Evolutionary conservation across 1,140 invertebrate genomes (phyloP).

Genomic region (Lepidurus couesii): DNA sequence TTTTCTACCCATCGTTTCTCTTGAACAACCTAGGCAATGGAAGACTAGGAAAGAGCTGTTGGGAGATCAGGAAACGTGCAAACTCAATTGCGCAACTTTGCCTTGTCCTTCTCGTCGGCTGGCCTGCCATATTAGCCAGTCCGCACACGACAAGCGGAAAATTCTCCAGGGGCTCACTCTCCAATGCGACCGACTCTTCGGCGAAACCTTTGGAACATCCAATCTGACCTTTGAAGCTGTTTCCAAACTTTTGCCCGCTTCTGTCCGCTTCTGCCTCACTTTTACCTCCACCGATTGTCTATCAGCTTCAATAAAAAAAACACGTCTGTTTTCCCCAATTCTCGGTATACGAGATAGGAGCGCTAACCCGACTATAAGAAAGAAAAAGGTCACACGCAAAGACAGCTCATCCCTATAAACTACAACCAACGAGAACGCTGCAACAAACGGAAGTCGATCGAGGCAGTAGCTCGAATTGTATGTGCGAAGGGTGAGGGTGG

Average conservation of each 20-base stretch:
- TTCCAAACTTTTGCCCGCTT: background rate
- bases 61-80: background rate
- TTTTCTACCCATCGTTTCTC: background rate
- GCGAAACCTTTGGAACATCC: background rate
- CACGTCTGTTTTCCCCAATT: no score
- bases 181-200: background rate
- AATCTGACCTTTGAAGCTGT: background rate
- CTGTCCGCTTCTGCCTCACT: no score
- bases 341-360: no score
- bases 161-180: background rate
- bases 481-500: no score
- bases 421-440: no score
- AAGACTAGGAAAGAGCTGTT: background rate
- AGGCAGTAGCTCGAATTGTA: no score
- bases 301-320: no score
- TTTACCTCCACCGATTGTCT: no score
- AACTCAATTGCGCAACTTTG: conserved; percentile 12
- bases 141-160: background rate
- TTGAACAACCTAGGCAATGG: background rate
- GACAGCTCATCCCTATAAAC: no score
- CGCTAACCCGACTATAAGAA: no score
- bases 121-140: conserved; percentile 8
- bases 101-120: background rate
- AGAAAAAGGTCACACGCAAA: no score
- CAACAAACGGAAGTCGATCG: no score